These are phyloP conservation scores for Stigmatopora argus DNA, from an alignment of 2,113 vertebrate species.

Conservation along the genomic window DNA sequence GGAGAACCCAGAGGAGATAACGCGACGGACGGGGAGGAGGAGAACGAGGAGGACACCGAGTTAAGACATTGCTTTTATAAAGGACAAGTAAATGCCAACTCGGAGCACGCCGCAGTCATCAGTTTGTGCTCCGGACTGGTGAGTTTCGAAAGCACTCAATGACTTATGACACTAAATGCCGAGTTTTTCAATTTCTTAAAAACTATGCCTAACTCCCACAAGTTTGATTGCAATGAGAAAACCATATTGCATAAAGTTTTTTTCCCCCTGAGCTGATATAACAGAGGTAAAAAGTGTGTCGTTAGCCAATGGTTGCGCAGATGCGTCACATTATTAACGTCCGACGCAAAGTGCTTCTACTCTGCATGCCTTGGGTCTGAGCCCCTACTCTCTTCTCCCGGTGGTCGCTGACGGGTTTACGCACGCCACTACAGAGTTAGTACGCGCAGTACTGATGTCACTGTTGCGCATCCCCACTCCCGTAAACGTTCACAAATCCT, in stretches of 20 bases:
- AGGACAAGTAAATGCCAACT: slow-evolving; percentile 87
- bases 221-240: neutral
- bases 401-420: slow-evolving; percentile 57
- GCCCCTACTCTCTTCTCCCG: slow-evolving; percentile 10
- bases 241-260: neutral
- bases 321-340: neutral
- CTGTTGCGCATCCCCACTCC: slow-evolving; percentile 23
- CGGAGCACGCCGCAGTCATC: slow-evolving; percentile 88
- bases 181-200: neutral
- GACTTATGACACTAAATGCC: neutral
- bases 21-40: slow-evolving; percentile 68
- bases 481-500: slow-evolving; percentile 18
- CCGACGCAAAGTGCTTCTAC: neutral
- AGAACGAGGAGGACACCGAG: slow-evolving; percentile 74
- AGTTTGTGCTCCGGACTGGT: slow-evolving; percentile 98
- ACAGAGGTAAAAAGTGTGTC: neutral
- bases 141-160: slow-evolving; percentile 59
- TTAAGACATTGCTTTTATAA: slow-evolving; percentile 94
- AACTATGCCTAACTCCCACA: neutral
- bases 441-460: slow-evolving; percentile 59
- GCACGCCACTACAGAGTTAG: slow-evolving; percentile 44
- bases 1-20: slow-evolving; percentile 75
- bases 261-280: neutral
- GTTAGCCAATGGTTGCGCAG: neutral
- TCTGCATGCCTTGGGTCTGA: slow-evolving; percentile 9